Evolutionary conservation across 1,140 invertebrate genomes (phyloP).

Genomic region (Mamestra configurata): DNA sequence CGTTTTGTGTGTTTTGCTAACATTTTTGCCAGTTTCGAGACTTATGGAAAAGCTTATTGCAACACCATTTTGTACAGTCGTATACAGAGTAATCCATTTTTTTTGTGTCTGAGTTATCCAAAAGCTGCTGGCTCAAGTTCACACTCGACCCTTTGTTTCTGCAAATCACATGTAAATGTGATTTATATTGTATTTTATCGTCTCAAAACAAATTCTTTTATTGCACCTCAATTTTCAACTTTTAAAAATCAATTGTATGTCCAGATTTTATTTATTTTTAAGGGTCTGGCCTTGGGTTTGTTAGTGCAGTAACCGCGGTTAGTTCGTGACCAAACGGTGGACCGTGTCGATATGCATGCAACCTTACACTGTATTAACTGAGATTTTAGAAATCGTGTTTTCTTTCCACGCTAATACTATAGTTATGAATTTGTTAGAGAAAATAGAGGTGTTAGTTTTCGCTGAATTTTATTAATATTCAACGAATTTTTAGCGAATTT

Average conservation of each 20-base stretch:
- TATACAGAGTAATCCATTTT: background rate
- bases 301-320: background rate
- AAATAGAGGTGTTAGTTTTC: background rate
- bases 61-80: too few relatives aligned
- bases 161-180: background rate
- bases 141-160: background rate
- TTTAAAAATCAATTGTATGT: background rate
- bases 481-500: background rate
- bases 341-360: background rate
- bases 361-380: background rate
- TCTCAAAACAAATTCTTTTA: background rate
- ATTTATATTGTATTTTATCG: background rate
- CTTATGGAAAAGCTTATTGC: too few relatives aligned
- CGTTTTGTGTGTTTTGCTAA: too few relatives aligned
- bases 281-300: background rate
- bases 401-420: background rate
- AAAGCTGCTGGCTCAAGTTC: background rate
- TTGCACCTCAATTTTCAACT: constrained; percentile 5
- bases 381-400: background rate
- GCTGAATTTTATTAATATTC: too few relatives aligned
- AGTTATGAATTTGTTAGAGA: background rate
- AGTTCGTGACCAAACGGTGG: constrained; percentile 4
- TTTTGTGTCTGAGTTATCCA: background rate
- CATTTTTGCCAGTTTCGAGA: too few relatives aligned
- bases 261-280: background rate